phyloP scores from a whole-genome alignment of 2,797 vertebrate genomes.

The Sebastes diploproa region DNA sequence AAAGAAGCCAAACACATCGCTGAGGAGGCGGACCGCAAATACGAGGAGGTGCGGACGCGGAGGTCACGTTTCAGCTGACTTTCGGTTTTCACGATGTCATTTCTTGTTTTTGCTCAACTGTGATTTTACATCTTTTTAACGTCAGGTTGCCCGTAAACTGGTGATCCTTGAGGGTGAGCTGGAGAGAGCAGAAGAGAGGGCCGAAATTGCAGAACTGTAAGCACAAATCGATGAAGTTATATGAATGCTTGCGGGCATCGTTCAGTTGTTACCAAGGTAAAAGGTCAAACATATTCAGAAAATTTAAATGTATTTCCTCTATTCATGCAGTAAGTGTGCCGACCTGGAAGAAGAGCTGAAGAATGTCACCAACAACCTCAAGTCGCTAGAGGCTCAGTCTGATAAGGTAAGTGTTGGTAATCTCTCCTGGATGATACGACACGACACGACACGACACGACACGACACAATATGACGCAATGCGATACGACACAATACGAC shows the following conservation, averaged over 20 bases:
- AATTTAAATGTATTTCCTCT: not conserved
- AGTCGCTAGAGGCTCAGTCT: slow-evolving; percentile 96
- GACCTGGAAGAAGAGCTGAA: slow-evolving; percentile 97
- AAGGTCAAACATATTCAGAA: not conserved
- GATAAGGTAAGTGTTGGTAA: slow-evolving; percentile 85
- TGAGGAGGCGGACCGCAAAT: slow-evolving; percentile 96
- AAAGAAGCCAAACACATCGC: slow-evolving; percentile 98
- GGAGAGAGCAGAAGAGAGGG: slow-evolving; percentile 95
- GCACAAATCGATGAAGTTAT: slow-evolving; percentile 38
- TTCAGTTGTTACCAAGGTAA: not conserved
- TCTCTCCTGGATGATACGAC: not conserved
- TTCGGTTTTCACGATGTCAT: not conserved
- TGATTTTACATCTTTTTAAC: not conserved
- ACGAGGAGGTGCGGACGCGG: slow-evolving; percentile 87
- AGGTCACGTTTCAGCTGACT: not conserved
- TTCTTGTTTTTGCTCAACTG: not conserved
- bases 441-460: no score
- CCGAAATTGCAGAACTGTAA: slow-evolving; percentile 95
- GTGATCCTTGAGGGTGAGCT: slow-evolving; percentile 95
- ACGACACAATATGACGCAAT: no score
- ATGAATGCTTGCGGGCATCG: not conserved
- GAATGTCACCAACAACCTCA: slow-evolving; percentile 97
- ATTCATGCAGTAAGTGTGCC: slow-evolving; percentile 86
- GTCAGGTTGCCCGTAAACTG: slow-evolving; percentile 94
- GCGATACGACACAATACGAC: no score